Evolutionary conservation across 37 sponge, comb jelly and placozoan genomes (phyloP).

Genomic region (Spongilla lacustris): DNA sequence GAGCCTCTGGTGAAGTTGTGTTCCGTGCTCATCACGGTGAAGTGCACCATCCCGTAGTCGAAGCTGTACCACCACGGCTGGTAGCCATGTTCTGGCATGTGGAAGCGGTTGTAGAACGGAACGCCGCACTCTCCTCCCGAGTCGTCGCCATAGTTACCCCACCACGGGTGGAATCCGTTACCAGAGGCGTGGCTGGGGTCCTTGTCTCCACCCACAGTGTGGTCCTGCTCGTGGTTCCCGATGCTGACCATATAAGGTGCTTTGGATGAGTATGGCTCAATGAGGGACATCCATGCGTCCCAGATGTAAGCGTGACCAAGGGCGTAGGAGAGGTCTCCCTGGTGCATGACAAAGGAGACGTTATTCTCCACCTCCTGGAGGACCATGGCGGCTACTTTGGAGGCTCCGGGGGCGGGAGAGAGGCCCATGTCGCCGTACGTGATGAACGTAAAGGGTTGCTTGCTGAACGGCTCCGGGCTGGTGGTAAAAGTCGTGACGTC

Average conservation of each 20-base stretch:
- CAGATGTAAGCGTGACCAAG: constrained; percentile 50
- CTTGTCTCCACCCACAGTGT: constrained; percentile 26
- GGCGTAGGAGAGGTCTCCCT: constrained; percentile 67
- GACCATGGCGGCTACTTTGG: constrained; percentile 9
- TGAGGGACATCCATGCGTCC: constrained; percentile 59
- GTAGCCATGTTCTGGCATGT: constrained; percentile 66
- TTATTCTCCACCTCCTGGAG: constrained; percentile 18
- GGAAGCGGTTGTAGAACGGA: constrained; percentile 50
- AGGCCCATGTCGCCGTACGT: constrained; percentile 65
- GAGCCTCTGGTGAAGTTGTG: constrained; percentile 68
- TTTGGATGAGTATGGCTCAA: constrained; percentile 31
- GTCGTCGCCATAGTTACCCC: constrained; percentile 74
- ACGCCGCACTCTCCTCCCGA: constrained; percentile 80
- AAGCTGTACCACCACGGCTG: constrained; percentile 77
- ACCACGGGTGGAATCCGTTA: constrained; percentile 63
- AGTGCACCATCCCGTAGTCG: constrained; percentile 72
- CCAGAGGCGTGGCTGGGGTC: constrained; percentile 50
- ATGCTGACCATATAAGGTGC: constrained; percentile 41
- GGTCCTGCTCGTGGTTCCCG: constrained; percentile 39
- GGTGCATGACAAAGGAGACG: constrained; percentile 39
- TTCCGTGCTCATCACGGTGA: constrained; percentile 61
- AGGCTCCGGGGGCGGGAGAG: constrained; percentile 14
- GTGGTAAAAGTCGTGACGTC: constrained; percentile 28
- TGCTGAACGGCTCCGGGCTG: background rate
- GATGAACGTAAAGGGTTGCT: constrained; percentile 27